Conservation (phyloP, 2,113 vertebrate species). For the Eulacestoma nigropectus region DNA sequence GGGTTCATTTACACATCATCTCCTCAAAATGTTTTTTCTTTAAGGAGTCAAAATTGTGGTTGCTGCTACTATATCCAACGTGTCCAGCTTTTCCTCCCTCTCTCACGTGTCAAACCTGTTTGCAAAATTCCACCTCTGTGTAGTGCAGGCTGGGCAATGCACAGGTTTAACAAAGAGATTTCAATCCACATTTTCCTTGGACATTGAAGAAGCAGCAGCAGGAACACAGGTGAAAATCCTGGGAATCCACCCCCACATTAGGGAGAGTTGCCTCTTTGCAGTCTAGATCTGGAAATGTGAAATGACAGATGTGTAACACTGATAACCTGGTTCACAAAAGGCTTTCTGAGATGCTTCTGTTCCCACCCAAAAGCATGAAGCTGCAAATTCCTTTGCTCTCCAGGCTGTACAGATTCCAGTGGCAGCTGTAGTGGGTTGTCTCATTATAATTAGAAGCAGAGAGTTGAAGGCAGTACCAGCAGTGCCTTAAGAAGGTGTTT, state of each 20-base stretch:
- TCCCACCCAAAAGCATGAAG: not conserved
- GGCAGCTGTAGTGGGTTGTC: not conserved
- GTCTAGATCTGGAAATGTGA: not conserved
- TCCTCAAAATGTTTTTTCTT: not conserved
- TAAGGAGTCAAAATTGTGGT: not conserved
- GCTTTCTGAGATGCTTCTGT: not conserved
- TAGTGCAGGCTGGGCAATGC: not conserved
- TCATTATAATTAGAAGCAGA: not conserved
- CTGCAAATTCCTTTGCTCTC: not conserved
- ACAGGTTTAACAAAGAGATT: not conserved
- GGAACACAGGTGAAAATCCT: not conserved
- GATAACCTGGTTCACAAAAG: not conserved
- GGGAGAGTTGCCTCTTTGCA: not conserved
- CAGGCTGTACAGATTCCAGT: not conserved
- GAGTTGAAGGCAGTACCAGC: not conserved
- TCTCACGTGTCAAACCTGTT: not conserved
- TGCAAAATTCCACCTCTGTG: not conserved
- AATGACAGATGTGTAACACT: not conserved
- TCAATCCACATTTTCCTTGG: not conserved
- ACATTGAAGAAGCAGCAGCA: not conserved
- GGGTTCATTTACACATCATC: not conserved
- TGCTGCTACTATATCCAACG: not conserved
- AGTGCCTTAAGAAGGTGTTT: not conserved
- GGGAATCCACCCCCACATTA: rapidly evolving
- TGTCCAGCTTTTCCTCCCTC: not conserved